Conservation (phyloP, 2,888 invertebrate species). For the Ochropleura plecta region DNA sequence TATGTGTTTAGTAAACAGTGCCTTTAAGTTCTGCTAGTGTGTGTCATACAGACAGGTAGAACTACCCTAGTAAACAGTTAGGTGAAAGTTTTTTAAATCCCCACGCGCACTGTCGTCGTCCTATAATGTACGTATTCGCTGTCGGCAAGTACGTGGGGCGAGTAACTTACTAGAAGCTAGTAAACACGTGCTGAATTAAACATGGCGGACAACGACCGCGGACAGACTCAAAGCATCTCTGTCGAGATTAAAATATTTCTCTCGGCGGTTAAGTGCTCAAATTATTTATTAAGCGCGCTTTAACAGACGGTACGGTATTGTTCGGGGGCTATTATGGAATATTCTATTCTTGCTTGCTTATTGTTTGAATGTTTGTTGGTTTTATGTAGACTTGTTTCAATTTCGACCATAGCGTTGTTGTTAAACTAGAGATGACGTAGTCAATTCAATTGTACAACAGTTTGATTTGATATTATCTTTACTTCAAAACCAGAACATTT, state of each 20-base stretch:
- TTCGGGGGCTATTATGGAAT: conserved; percentile 65
- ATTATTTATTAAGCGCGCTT: conserved; percentile 85
- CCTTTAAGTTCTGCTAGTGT: not conserved
- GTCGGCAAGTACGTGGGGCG: conserved; percentile 59
- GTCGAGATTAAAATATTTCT: conserved; percentile 88
- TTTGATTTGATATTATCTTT: not conserved
- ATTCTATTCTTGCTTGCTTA: conserved; percentile 59
- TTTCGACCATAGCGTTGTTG: not conserved
- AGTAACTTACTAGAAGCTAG: conserved; percentile 73
- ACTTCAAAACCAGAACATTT: not conserved
- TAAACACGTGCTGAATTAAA: conserved; percentile 81
- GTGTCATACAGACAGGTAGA: conserved; percentile 24
- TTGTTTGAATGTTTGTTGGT: conserved; percentile 38
- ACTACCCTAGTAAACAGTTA: conserved; percentile 39
- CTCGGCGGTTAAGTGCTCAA: conserved; percentile 82
- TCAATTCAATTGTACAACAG: not conserved
- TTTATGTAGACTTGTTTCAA: conserved; percentile 4
- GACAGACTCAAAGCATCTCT: conserved; percentile 81
- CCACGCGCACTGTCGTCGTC: conserved; percentile 63
- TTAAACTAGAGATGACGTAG: not conserved
- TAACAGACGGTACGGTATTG: conserved; percentile 71
- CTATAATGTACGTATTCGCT: conserved; percentile 58
- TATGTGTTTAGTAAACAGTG: conserved; percentile 6
- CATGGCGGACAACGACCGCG: conserved; percentile 81
- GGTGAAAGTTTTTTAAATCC: conserved; percentile 57